Evolutionary conservation across 1,140 invertebrate species (phyloP), one percentile per base, ranked within the genome.

Genomic region (Ridgeia piscesae): DNA sequence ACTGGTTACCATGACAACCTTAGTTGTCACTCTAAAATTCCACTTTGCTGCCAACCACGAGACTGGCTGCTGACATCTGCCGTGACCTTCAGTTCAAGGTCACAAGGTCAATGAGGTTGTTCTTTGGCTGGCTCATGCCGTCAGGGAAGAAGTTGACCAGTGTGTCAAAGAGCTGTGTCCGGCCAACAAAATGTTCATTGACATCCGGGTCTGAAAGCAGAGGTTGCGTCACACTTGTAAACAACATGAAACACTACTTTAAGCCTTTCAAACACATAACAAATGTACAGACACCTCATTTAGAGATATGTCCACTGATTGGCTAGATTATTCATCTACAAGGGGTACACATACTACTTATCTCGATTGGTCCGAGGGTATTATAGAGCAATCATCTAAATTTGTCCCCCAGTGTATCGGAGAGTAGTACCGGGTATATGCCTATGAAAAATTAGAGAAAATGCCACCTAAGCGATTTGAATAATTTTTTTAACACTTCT

Each of bases 121-220:
- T 96, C 93, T 97, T 97, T 0, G 97, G 97, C 94, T 97, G 97
- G 2, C 97, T 97, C 96, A 98, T 97, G 21, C 96, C 95, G 92
- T 97, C 97, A 4, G 97, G 97, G 94, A 98, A 98, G 94, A 97
- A 98, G 93, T 96, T 96, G 17, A 96, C 96, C 27, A 98, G 94
- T 93, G 97, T 96, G 93, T 97, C 97, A 95, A 97, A 98, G 0
- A 98, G 95, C 93, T 97, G 96, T 2, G 96, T 97, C 93, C 97
- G 94, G 90, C 96, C 95, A 27, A 95, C 94, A 93, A 97, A 96
- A 92, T 96, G 95, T 92, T 95, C 94, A 92, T 93, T 93, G 27
- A 95, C 94, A 93, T 93, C 94, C 35, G 91, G 34, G 92, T 94
- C 94, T 91, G 93, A 90, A 90, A 42, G 58, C 58, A 77, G 27